Evolutionary conservation across 2,113 vertebrate genomes (phyloP).

Genomic region (Pelvicachromis taeniatus): DNA sequence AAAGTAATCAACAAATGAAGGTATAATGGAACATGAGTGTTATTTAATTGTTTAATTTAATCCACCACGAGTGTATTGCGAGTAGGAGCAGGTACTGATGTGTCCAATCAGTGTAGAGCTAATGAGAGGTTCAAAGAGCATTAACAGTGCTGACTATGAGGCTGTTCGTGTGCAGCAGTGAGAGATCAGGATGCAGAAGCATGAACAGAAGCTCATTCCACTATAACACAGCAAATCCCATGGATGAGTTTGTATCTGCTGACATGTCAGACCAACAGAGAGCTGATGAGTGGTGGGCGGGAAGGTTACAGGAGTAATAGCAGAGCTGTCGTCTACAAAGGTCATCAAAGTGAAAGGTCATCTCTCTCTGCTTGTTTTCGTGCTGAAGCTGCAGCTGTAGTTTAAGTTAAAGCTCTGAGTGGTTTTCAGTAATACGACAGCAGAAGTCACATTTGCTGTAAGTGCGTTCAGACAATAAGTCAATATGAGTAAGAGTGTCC

Average conservation of each 20-base stretch:
- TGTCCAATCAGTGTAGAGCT: not conserved
- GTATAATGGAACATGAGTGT: not conserved
- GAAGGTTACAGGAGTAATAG: not conserved
- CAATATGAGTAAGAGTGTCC: not conserved
- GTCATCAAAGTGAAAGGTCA: not conserved
- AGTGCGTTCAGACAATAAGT: not conserved
- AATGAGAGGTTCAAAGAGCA: not conserved
- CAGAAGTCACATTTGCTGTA: not conserved
- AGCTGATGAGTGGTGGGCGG: not conserved
- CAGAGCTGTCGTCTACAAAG: not conserved
- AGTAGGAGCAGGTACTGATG: not conserved
- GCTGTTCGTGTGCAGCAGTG: not conserved
- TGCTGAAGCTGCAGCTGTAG: not conserved
- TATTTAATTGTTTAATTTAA: not conserved
- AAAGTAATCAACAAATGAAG: not conserved
- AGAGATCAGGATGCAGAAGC: not conserved
- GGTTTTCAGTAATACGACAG: not conserved
- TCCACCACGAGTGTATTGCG: accelerated
- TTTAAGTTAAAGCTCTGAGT: not conserved
- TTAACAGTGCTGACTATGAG: not conserved
- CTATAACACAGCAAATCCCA: too few relatives aligned
- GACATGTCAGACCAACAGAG: not conserved
- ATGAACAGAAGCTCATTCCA: too few relatives aligned
- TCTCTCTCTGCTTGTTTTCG: not conserved
- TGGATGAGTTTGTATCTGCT: not conserved